Percentiles rank a stretch among this genome's conserved stretches.
These are phyloP conservation scores for Peromyscus leucopus DNA, from an alignment of 2,113 vertebrate species.

Conservation along the genomic window DNA sequence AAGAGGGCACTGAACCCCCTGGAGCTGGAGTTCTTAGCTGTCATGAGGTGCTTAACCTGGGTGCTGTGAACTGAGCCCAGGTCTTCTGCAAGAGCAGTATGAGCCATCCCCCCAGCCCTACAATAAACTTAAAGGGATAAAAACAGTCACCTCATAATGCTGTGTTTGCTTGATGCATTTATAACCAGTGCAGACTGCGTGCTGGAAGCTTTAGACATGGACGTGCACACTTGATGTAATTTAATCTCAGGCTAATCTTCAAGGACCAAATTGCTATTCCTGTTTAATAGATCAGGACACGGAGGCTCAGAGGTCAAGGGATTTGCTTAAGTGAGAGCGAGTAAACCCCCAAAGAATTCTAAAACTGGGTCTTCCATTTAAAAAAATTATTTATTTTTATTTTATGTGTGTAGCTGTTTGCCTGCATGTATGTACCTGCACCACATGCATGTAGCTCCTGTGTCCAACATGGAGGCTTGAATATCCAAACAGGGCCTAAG, in stretches of 20 bases:
- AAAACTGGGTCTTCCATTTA: not conserved
- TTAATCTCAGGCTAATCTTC: constrained; percentile 36
- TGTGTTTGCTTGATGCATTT: not conserved
- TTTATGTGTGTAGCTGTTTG: not conserved
- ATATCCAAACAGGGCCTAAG: not conserved
- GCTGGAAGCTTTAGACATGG: not conserved
- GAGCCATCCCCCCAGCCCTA: not conserved
- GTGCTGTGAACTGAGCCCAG: not conserved
- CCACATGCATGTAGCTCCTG: not conserved
- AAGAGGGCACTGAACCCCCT: not conserved
- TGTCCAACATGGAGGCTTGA: not conserved
- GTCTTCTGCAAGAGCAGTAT: not conserved
- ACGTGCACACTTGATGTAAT: constrained; percentile 22
- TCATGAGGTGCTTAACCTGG: not conserved
- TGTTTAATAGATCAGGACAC: not conserved
- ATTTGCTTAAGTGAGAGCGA: not conserved
- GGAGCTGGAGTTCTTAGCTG: not conserved
- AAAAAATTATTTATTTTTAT: not conserved
- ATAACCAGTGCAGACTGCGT: not conserved
- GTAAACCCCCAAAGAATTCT: not conserved
- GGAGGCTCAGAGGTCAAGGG: not conserved
- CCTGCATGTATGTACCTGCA: not conserved
- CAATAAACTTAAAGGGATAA: constrained; percentile 11
- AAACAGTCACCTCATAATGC: not conserved
- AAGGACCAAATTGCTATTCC: constrained; percentile 11